These are phyloP conservation scores for Diplosoma virens DNA, from an alignment of 23 tunicate genomes.

Conservation along the genomic window DNA sequence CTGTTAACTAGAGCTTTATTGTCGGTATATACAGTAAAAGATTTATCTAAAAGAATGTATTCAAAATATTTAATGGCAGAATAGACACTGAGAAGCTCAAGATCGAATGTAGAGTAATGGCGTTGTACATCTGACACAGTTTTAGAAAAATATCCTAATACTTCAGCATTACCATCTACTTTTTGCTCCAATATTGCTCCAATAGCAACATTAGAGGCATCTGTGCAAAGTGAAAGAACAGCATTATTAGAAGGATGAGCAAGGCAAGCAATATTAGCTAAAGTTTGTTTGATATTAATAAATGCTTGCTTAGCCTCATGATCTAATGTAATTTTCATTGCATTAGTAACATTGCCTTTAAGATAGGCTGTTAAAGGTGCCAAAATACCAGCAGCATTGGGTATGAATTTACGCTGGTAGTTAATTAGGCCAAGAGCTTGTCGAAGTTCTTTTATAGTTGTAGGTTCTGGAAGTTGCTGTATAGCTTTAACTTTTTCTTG, in stretches of 20 bases:
- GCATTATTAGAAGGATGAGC: slow-evolving; percentile 15
- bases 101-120: slow-evolving; percentile 25
- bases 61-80: slow-evolving; percentile 23
- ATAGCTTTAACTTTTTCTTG: slow-evolving; percentile 23
- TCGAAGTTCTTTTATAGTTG: slow-evolving; percentile 12
- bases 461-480: slow-evolving; percentile 18
- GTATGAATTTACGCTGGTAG: slow-evolving; percentile 3
- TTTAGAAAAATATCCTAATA: slow-evolving; percentile 33
- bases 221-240: slow-evolving; percentile 1
- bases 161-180: slow-evolving; percentile 6
- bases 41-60: slow-evolving; percentile 4
- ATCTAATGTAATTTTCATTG: neutral
- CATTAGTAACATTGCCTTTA: slow-evolving; percentile 1
- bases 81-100: slow-evolving; percentile 22
- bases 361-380: slow-evolving; percentile 1
- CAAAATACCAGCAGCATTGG: slow-evolving; percentile 28
- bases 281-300: neutral
- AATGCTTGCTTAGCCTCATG: slow-evolving; percentile 18
- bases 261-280: slow-evolving; percentile 2
- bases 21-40: slow-evolving; percentile 27
- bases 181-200: slow-evolving; percentile 39
- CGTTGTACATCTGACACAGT: slow-evolving; percentile 13
- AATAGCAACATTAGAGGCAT: slow-evolving; percentile 24
- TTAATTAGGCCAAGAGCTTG: slow-evolving; percentile 16
- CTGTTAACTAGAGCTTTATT: slow-evolving; percentile 9